Evolutionary conservation across 2,888 invertebrate species (phyloP).

Genomic region (Neria commutata): DNA sequence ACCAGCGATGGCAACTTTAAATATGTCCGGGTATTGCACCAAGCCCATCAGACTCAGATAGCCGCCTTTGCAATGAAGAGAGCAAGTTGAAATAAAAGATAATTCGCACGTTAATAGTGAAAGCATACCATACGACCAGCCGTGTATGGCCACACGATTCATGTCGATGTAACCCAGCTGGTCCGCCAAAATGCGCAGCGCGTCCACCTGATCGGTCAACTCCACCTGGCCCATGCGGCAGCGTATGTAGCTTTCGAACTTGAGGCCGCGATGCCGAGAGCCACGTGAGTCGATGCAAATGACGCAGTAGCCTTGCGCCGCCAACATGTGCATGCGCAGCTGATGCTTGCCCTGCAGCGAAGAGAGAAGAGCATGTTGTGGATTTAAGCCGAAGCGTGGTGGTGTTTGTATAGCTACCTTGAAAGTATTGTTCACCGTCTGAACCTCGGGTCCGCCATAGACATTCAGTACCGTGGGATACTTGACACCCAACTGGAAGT

Average conservation of each 20-base stretch:
- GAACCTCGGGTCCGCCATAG: conserved; percentile 98
- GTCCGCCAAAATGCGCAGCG: conserved; percentile 83
- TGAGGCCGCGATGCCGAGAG: conserved; percentile 88
- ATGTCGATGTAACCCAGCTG: conserved; percentile 89
- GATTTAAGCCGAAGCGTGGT: neutral
- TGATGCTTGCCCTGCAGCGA: conserved; percentile 84
- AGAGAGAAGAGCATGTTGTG: neutral
- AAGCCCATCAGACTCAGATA: conserved; percentile 95
- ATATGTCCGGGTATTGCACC: conserved; percentile 89
- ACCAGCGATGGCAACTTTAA: conserved; percentile 95
- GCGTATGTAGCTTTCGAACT: conserved; percentile 90
- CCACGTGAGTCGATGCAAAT: conserved; percentile 95
- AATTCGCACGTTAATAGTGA: neutral
- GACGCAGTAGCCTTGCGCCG: conserved; percentile 95
- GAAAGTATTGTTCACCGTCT: conserved; percentile 94
- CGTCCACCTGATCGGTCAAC: conserved; percentile 93
- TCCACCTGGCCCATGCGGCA: conserved; percentile 94
- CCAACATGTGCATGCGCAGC: conserved; percentile 91
- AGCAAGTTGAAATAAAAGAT: neutral
- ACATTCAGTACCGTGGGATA: conserved; percentile 96
- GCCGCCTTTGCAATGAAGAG: conserved; percentile 67
- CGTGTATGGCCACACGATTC: conserved; percentile 91
- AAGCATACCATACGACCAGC: conserved; percentile 92
- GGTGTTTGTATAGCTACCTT: conserved; percentile 67
- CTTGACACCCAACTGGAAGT: conserved; percentile 65